Evolutionary conservation across 1,140 invertebrate genomes (phyloP).

Genomic region (Procambarus clarkii): DNA sequence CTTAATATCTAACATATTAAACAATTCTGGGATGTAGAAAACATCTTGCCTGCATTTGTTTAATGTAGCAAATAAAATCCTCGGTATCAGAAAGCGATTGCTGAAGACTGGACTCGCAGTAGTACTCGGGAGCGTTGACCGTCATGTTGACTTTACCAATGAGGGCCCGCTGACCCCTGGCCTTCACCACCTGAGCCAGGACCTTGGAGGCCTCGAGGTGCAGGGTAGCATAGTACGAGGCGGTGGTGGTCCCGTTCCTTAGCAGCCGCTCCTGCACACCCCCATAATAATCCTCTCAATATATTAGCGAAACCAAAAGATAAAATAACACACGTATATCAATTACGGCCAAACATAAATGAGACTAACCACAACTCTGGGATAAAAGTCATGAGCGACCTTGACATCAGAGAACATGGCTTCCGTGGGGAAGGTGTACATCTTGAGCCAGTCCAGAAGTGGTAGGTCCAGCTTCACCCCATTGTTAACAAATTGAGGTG

Average conservation of each 20-base stretch:
- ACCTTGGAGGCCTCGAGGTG: conserved; percentile 83
- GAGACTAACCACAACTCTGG: conserved; percentile 80
- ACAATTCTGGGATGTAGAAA: neutral
- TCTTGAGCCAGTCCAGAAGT: conserved; percentile 88
- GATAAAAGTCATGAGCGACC: conserved; percentile 85
- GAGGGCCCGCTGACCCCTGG: conserved; percentile 86
- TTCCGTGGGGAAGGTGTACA: conserved; percentile 91
- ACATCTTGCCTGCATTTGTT: conserved; percentile 39
- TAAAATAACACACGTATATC: neutral
- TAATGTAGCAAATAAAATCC: conserved; percentile 63
- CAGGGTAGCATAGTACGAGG: conserved; percentile 90
- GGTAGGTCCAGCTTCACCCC: conserved; percentile 87
- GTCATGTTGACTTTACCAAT: conserved; percentile 76
- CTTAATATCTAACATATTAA: too few species aligned
- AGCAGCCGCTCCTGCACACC: conserved; percentile 81
- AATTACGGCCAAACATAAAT: neutral
- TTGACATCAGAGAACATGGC: conserved; percentile 82
- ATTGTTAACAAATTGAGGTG: conserved; percentile 89
- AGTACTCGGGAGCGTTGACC: conserved; percentile 40
- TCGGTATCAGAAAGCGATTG: conserved; percentile 80
- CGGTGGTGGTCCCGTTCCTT: conserved; percentile 88
- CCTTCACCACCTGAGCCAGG: conserved; percentile 81
- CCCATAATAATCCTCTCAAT: neutral
- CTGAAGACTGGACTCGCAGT: conserved; percentile 63
- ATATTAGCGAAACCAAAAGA: too few species aligned